Conservation (phyloP, 2,113 vertebrate genomes). For the Ictidomys tridecemlineatus region DNA sequence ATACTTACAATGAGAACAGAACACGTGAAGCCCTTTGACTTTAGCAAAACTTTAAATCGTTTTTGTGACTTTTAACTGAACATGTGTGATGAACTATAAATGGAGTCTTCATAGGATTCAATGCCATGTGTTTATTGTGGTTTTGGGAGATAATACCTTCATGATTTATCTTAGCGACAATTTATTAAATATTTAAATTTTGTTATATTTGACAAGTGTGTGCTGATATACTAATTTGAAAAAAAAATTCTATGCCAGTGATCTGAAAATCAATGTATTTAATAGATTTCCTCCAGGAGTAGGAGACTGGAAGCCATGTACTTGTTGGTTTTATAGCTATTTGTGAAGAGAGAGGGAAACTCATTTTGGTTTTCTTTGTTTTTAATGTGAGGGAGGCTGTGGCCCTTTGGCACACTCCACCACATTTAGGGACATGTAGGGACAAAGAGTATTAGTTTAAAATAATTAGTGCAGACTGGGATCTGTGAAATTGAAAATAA, state of each 20-base stretch:
- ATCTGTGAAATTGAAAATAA: neutral
- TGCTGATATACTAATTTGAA: neutral
- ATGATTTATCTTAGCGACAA: neutral
- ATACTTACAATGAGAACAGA: neutral
- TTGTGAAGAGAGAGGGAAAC: neutral
- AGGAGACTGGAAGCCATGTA: neutral
- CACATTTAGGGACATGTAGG: neutral
- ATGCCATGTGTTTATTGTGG: neutral
- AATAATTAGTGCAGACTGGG: neutral
- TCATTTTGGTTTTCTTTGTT: neutral
- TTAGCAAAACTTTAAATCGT: neutral
- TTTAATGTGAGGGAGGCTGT: neutral
- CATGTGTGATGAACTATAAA: neutral
- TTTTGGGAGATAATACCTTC: neutral
- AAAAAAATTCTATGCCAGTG: neutral
- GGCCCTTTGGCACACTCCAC: neutral
- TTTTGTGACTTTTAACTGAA: neutral
- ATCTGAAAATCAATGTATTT: neutral
- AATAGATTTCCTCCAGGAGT: neutral
- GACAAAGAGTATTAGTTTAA: neutral
- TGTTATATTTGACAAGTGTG: neutral
- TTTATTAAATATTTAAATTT: neutral
- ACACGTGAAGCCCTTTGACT: neutral
- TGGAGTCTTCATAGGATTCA: neutral
- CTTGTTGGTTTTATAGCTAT: constrained; percentile 14